phyloP scores from a whole-genome alignment of 2,797 vertebrate genomes.

The Euphonia xanthogaster region DNA sequence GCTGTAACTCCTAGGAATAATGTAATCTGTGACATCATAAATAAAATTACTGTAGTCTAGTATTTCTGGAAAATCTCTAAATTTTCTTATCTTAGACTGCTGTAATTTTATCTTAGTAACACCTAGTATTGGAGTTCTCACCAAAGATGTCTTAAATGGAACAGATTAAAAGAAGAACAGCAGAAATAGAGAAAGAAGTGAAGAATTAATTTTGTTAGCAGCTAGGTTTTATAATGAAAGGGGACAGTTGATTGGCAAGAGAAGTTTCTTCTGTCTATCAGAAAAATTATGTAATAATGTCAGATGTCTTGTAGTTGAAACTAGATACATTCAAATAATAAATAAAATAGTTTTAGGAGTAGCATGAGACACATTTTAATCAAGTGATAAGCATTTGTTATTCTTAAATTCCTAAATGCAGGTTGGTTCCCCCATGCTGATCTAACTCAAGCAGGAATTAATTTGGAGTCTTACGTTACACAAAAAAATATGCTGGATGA shows the following conservation, averaged over 20 bases:
- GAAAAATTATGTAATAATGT: background rate
- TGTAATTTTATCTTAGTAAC: background rate
- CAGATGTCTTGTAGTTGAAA: background rate
- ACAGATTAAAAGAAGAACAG: background rate
- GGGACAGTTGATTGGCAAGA: background rate
- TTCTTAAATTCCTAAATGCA: background rate
- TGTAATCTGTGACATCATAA: background rate
- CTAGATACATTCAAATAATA: background rate
- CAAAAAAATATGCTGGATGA: background rate
- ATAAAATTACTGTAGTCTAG: background rate
- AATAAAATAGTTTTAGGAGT: background rate
- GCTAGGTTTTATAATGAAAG: background rate
- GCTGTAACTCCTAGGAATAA: background rate
- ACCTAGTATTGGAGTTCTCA: background rate
- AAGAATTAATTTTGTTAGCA: background rate
- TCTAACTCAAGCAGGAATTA: background rate
- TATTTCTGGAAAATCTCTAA: background rate
- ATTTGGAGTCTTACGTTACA: background rate
- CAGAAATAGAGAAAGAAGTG: background rate
- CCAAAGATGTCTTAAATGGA: background rate
- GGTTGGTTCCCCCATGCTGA: background rate
- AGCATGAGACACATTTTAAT: background rate
- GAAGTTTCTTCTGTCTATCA: background rate
- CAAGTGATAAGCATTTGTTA: background rate
- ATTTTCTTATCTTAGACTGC: background rate